Conservation (phyloP, 1,140 invertebrate species). For the Rhysida immarginata region DNA sequence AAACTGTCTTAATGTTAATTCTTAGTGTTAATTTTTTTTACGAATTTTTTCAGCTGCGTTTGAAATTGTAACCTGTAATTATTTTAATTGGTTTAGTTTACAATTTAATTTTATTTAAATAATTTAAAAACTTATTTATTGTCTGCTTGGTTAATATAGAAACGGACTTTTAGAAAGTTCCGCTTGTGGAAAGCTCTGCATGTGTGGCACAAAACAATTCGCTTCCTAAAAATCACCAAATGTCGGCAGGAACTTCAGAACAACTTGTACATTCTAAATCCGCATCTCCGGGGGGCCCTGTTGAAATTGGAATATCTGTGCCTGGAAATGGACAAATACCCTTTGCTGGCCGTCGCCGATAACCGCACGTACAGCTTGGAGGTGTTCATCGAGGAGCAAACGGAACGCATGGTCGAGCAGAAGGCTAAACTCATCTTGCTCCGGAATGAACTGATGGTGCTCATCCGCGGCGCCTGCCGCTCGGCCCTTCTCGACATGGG, state of each 20-base stretch:
- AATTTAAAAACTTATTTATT: too few species aligned
- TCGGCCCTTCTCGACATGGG: constrained; percentile 52
- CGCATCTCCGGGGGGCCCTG: constrained; percentile 48
- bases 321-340: constrained; percentile 39
- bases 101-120: too few species aligned
- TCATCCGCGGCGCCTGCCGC: constrained; percentile 50
- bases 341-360: constrained; percentile 5
- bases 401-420: constrained; percentile 31
- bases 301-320: constrained; percentile 52
- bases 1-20: too few species aligned
- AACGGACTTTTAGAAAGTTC: constrained; percentile 52
- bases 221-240: constrained; percentile 44
- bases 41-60: too few species aligned
- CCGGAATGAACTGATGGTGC: constrained; percentile 41
- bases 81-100: too few species aligned
- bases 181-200: constrained; percentile 67
- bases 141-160: too few species aligned
- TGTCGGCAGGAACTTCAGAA: constrained; percentile 42
- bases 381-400: constrained; percentile 8
- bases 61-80: too few species aligned
- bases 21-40: too few species aligned
- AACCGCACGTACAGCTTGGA: constrained; percentile 6
- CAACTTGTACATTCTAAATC: constrained; percentile 54
- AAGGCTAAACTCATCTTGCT: constrained; percentile 40
- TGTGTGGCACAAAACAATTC: constrained; percentile 58